Base-by-base conservation (phyloP, 2,113 vertebrate genomes). In the Paedocypris sp. region DNA sequence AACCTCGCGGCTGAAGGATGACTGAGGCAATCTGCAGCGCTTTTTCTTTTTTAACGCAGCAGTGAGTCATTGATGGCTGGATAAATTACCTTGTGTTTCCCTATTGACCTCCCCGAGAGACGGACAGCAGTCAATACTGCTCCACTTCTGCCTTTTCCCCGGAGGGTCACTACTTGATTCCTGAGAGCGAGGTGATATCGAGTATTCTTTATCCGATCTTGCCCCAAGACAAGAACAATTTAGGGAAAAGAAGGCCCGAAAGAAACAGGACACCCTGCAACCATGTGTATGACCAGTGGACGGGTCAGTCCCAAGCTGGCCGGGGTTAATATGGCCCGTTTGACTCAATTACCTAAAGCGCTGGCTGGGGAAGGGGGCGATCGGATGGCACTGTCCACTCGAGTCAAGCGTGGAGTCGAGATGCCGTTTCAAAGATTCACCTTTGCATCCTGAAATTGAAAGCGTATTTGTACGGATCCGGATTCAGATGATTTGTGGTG, bases 221-320 rank as follows among this genome's bases (percentile, higher is more conserved):
- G 66, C 75, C 65, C 69, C 67, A 73, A 71, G 75, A 10, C 25
- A 69, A n/a, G n/a, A n/a, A n/a, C n/a, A n/a, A n/a, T n/a, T n/a
- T 72, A 81, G 72, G 79, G 79, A 67, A 75, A 74, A 72, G 62
- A 67, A 52, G 8, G 78, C 67, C 7, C 77, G 80, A 77, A 75
- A 46, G 82, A 83, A 84, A 86, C 82, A 80, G 80, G 86, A 85
- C 86, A 79, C 75, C 75, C 75, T 67, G 72, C 70, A 81, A 83
- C 79, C 85, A 81, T 86, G 84, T 85, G 86, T 85, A 80, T 83
- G 83, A 86, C 87, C 85, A 81, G 79, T 84, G 83, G 58, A 68
- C 81, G 79, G 77, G 71, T 62, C 65, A 68, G 70, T 80, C 75
- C 80, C 83, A 81, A 84, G 82, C 83, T 82, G 79, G 75, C 79